A percentile compares a stretch with the other conserved stretches of the same genome.
These are phyloP conservation scores for Prosopocoilus inquinatus DNA, from an alignment of 2,888 invertebrate species.

Conservation along the genomic window DNA sequence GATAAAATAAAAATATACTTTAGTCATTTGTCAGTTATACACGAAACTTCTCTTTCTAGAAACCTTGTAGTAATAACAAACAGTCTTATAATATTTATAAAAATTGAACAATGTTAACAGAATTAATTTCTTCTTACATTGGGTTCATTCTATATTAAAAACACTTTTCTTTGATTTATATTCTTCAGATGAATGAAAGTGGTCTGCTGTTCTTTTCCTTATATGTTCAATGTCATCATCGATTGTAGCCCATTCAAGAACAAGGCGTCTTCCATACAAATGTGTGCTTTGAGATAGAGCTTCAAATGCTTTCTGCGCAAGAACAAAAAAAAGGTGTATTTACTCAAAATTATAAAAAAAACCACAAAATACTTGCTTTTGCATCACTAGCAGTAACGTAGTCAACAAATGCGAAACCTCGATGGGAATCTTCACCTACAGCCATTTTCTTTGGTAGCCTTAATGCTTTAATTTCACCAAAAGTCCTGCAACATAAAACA, in stretches of 20 bases:
- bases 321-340: constrained; percentile 30
- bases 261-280: constrained; percentile 92
- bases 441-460: constrained; percentile 87
- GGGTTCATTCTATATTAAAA: constrained; percentile 45
- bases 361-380: constrained; percentile 69
- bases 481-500: constrained; percentile 63
- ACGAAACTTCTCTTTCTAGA: too few relatives aligned
- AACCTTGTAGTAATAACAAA: constrained; percentile 1
- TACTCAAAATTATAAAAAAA: constrained; percentile 19
- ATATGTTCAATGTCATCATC: constrained; percentile 73
- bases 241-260: constrained; percentile 91
- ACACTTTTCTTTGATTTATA: constrained; percentile 51
- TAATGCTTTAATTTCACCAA: constrained; percentile 89
- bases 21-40: too few relatives aligned
- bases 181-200: constrained; percentile 53
- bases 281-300: constrained; percentile 95
- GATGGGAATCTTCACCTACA: constrained; percentile 70
- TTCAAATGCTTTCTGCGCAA: constrained; percentile 86
- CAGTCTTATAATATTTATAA: too few relatives aligned
- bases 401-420: constrained; percentile 97
- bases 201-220: constrained; percentile 80
- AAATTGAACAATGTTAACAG: too few relatives aligned
- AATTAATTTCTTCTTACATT: constrained; percentile 2
- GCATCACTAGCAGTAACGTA: constrained; percentile 86
- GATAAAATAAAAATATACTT: too few relatives aligned